These are phyloP conservation scores for Drosophila ohnishii DNA, from an alignment of 1,140 invertebrate species.

Conservation along the genomic window DNA sequence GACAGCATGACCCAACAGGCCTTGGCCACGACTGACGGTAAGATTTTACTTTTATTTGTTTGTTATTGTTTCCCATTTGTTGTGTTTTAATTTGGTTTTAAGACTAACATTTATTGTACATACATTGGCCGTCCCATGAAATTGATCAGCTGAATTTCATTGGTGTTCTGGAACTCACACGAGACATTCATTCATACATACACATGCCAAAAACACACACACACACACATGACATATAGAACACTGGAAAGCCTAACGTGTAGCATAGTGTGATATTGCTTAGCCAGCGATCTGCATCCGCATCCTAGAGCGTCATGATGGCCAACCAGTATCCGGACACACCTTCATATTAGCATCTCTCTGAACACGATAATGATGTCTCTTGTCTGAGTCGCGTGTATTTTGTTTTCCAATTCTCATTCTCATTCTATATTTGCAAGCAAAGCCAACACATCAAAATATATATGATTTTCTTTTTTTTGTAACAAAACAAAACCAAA, in stretches of 20 bases:
- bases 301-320: conserved; percentile 15
- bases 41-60: conserved; percentile 51
- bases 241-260: conserved; percentile 6
- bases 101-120: conserved; percentile 58
- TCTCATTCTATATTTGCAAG: conserved; percentile 28
- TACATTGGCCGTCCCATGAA: conserved; percentile 48
- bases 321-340: conserved; percentile 14
- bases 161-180: conserved; percentile 42
- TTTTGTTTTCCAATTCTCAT: conserved; percentile 29
- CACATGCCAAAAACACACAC: conserved; percentile 12
- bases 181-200: conserved; percentile 32
- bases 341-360: conserved; percentile 30
- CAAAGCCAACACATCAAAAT: conserved; percentile 34
- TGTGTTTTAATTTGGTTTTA: conserved; percentile 7
- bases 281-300: conserved; percentile 17
- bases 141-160: conserved; percentile 30
- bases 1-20: conserved; percentile 81
- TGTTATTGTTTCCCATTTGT: conserved; percentile 9
- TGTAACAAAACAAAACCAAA: conserved; percentile 8
- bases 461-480: conserved; percentile 1
- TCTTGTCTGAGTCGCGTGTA: conserved; percentile 33
- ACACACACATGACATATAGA: conserved; percentile 10
- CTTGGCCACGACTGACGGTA: conserved; percentile 75
- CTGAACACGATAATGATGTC: conserved; percentile 26
- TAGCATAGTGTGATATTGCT: conserved; percentile 23